These are phyloP conservation scores for Lasioglossum morio DNA, from an alignment of 2,888 invertebrate genomes.

Conservation along the genomic window DNA sequence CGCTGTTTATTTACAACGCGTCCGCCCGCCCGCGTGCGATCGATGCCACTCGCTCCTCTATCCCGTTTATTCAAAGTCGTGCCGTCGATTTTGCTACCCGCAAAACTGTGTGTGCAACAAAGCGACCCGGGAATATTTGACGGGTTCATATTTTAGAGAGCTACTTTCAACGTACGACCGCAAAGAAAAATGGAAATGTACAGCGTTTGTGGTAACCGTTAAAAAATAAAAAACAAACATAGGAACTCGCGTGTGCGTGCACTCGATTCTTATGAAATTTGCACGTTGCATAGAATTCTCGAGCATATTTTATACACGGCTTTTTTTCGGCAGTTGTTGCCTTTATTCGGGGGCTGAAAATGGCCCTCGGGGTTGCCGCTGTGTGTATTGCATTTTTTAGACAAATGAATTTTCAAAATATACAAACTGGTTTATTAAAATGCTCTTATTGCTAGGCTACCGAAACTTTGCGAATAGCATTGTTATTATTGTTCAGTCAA, in stretches of 20 bases:
- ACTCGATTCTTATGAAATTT: constrained; percentile 7
- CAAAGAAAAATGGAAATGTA: constrained; percentile 5
- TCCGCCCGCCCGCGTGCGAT: neutral
- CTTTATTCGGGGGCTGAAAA: neutral
- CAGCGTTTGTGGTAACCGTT: constrained; percentile 7
- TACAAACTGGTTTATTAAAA: neutral
- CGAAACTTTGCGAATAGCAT: neutral
- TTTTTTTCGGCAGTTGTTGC: neutral
- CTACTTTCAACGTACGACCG: neutral
- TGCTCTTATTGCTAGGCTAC: neutral
- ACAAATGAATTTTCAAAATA: too few relatives aligned
- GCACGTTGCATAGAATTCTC: neutral
- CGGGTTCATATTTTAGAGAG: neutral
- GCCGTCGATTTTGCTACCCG: neutral
- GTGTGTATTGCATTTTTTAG: neutral
- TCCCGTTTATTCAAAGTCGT: neutral
- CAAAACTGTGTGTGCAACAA: neutral
- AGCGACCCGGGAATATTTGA: neutral
- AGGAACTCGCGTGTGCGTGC: neutral
- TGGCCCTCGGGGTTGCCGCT: neutral
- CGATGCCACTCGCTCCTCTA: neutral
- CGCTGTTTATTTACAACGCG: neutral
- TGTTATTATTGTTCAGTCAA: neutral
- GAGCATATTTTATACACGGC: neutral
- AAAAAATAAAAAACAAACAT: neutral